Evolutionary conservation across 2,113 vertebrate species (phyloP), one percentile per base, ranked within the genome.

Genomic region (Mugil cephalus): DNA sequence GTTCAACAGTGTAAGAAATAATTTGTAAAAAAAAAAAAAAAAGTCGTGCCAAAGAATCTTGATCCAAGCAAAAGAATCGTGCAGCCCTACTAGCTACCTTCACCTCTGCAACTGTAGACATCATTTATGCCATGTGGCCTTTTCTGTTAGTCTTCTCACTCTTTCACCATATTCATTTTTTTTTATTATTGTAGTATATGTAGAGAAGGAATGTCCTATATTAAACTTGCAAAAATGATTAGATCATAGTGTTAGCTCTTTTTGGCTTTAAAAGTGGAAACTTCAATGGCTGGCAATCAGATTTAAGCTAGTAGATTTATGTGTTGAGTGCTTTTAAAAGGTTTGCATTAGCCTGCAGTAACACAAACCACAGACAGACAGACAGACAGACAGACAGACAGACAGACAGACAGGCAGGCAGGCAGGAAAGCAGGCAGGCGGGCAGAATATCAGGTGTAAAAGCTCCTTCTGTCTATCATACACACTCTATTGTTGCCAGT

Each of bases 381-480:
- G 77, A 80, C 36, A 69, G 77, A 68, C 80, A 62, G 77, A 62
- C 79, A 67, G 54, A 56, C 58, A 42, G 67, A 84, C n/a, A n/a
- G n/a, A 40, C 67, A 67, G 78, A 80, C 36, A 69, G 77, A 68
- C 80, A 62, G 77, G n/a, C n/a, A n/a, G n/a, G n/a, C n/a, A n/a
- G n/a, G n/a, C n/a, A n/a, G n/a, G n/a, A n/a, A 67, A 76, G 80
- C 36, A 69, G 77, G 68, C 80, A 62, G 77, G 66, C 79, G 64
- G 54, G 60, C 58, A 42, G 67, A 84, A 85, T 79, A 91, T 88
- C 81, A 85, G 84, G 56, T 81, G 83, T 75, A 69, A 87, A 85
- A 87, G 85, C 83, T 83, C 66, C 53, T 54, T 84, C 76, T 87
- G 83, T 88, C 88, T 73, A 71, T 92, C 87, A 91, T 82, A 80